Conservation (phyloP, 2,797 vertebrate genomes). For the Chelidonichthys spinosus region DNA sequence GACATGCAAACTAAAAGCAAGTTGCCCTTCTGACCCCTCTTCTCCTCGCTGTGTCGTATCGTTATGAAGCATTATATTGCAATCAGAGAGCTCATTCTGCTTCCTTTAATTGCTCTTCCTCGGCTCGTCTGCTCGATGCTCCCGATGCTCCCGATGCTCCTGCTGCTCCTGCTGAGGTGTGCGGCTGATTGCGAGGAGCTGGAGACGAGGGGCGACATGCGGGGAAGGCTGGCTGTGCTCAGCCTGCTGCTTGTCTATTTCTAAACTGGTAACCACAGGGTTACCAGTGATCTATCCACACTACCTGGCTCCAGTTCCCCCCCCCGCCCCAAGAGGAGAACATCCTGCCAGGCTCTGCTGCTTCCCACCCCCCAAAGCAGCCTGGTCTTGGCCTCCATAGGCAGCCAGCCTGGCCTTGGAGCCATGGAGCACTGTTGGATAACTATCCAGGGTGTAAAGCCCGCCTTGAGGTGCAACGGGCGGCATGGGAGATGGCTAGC, state of each 20-base stretch:
- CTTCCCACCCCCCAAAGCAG: slow-evolving; percentile 43
- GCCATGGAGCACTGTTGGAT: slow-evolving; percentile 64
- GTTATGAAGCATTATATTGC: slow-evolving; percentile 64
- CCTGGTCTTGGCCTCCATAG: slow-evolving; percentile 42
- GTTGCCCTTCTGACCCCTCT: background rate
- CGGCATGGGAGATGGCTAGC: slow-evolving; percentile 47
- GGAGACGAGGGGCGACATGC: slow-evolving; percentile 35
- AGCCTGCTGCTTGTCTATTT: slow-evolving; percentile 41
- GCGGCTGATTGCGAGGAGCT: slow-evolving; percentile 55
- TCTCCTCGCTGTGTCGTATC: slow-evolving; percentile 46
- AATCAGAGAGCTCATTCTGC: slow-evolving; percentile 67
- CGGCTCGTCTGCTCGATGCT: slow-evolving; percentile 65
- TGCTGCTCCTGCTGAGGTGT: slow-evolving; percentile 47
- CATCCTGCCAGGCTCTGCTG: slow-evolving; percentile 49
- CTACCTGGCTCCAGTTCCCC: slow-evolving; percentile 65
- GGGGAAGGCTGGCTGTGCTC: slow-evolving; percentile 54
- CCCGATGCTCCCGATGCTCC: slow-evolving; percentile 21
- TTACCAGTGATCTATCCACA: slow-evolving; percentile 69
- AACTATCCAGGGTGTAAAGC: slow-evolving; percentile 74
- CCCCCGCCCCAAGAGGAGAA: slow-evolving; percentile 33
- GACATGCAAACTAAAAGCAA: slow-evolving; percentile 2
- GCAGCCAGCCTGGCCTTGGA: slow-evolving; percentile 56
- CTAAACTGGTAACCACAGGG: slow-evolving; percentile 56
- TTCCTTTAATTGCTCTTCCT: slow-evolving; percentile 73
- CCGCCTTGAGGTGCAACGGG: slow-evolving; percentile 76